Evolutionary conservation across 2,113 vertebrate genomes (phyloP).

Genomic region (Chloropsis hardwickii): DNA sequence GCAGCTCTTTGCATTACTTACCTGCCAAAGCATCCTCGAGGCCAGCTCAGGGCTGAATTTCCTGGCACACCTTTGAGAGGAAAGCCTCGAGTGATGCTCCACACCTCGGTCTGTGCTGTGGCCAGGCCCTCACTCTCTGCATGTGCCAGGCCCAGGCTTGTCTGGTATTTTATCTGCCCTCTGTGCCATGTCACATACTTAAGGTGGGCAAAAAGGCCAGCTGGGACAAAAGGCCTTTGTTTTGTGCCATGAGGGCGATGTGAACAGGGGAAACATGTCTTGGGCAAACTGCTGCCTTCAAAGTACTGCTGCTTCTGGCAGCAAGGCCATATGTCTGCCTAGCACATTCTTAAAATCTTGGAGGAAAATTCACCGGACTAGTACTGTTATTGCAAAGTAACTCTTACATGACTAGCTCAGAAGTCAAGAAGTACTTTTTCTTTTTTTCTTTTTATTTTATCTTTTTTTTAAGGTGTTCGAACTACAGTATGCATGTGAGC

Average conservation of each 20-base stretch:
- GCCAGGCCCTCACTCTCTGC: neutral
- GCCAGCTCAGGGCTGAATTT: conserved; percentile 4
- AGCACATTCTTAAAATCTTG: neutral
- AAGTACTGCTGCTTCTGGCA: neutral
- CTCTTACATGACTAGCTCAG: neutral
- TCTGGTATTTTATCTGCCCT: neutral
- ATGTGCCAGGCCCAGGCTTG: neutral
- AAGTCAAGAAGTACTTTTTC: neutral
- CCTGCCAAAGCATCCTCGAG: conserved; percentile 10
- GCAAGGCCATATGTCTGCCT: neutral
- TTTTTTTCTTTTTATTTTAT: too few species aligned
- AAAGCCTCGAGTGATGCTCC: neutral
- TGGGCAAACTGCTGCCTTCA: neutral
- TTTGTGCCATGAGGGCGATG: neutral
- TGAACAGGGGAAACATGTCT: neutral
- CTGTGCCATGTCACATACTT: neutral
- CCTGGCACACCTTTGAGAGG: neutral
- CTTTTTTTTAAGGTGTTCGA: neutral
- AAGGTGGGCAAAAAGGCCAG: neutral
- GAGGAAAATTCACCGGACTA: neutral
- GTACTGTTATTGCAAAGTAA: neutral
- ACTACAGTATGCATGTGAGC: neutral
- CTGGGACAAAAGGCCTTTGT: neutral
- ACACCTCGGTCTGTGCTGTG: fast-evolving
- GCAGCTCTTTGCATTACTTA: neutral